Evolutionary conservation across 2,113 vertebrate species (phyloP), one percentile per base, ranked within the genome.

Genomic region (Microcebus murinus): DNA sequence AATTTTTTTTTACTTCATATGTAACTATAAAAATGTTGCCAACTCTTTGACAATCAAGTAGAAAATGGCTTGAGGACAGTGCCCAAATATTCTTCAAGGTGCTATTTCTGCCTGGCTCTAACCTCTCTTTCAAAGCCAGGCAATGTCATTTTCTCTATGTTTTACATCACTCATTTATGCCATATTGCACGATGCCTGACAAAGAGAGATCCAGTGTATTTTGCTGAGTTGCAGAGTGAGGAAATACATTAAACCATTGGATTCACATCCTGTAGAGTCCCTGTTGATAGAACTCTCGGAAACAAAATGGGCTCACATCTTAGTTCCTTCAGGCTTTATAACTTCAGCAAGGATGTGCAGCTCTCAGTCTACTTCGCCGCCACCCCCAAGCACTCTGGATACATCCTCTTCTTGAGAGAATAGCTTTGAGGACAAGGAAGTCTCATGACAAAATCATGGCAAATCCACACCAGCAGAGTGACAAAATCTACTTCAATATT

Each of bases 1-100:
- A 87, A 48, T 50, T 84, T 88, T 94, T 94, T 21, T 94, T 70
- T 21, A 20, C 45, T 93, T 93, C 71, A n/a, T 20, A 45, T 17
- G 12, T 8, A 93, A 42, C 42, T 83, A 70, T 65, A 67, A 61
- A 76, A 39, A 55, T 48, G 17, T 87, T 45, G 59, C 52, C 74
- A 94, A 39, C 25, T 84, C 3, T 74, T 31, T 67, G 55, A 90
- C 61, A 83, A 42, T 34, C 55, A 61, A 57, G 65, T 73, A 61
- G 68, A 82, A 86, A 68, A 29, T 55, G 15, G 57, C n/a, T 70
- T 87, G 86, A 71, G 29, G n/a, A 84, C 71, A 5, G 42, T 76
- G n/a, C 71, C 34, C 77, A 92, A 57, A 42, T 36, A 42, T 45
- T n/a, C 42, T 20, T 80, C 71, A 67, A 67, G 23, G 55, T 39